These are phyloP conservation scores for Phrynosoma blainvillii DNA, from an alignment of 2,113 vertebrate species.

Conservation along the genomic window DNA sequence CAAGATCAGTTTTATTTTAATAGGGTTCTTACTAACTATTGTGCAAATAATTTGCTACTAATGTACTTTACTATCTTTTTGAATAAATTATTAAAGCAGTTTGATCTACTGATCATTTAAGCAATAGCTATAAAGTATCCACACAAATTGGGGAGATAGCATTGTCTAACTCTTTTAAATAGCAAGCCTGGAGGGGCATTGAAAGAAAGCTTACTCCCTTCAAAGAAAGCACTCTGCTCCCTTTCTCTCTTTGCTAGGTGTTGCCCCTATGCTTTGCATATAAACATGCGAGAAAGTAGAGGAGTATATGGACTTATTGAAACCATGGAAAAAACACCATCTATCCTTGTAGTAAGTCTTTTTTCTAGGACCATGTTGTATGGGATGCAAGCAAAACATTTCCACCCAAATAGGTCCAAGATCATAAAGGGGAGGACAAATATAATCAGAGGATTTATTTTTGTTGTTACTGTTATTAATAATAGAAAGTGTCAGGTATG, in stretches of 20 bases:
- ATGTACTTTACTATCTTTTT: slow-evolving; percentile 1
- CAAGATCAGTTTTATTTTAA: slow-evolving; percentile 6
- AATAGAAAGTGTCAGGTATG: not conserved
- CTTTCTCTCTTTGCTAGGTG: not conserved
- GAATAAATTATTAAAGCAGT: not conserved
- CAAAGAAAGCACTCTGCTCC: not conserved
- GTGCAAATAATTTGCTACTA: slow-evolving; percentile 10
- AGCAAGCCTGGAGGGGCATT: not conserved
- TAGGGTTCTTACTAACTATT: not conserved
- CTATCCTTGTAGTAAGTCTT: not conserved
- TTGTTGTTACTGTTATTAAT: not conserved
- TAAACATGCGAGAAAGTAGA: not conserved
- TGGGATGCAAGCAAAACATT: not conserved
- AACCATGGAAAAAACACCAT: not conserved
- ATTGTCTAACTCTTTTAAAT: not conserved
- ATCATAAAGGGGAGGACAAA: not conserved
- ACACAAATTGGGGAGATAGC: not conserved
- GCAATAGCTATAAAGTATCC: not conserved
- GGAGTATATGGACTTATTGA: not conserved
- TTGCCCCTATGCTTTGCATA: not conserved
- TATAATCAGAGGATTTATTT: not conserved
- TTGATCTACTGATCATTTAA: not conserved
- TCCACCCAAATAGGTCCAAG: not conserved
- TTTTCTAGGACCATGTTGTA: not conserved
- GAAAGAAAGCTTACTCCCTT: not conserved